Conservation (phyloP, 2,113 vertebrate genomes). For the Rhombomys opimus region DNA sequence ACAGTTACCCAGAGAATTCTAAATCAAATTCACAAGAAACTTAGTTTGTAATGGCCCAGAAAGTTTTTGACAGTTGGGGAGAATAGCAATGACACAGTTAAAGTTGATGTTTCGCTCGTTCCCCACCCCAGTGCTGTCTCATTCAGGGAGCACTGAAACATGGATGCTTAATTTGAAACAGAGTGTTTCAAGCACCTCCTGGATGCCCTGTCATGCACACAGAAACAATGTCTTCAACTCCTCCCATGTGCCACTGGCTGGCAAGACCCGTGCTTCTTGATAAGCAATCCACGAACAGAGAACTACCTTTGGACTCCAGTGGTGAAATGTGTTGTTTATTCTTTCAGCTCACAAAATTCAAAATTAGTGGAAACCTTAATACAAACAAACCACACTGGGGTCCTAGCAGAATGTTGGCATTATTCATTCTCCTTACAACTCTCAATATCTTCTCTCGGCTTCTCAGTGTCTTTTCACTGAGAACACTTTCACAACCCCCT, state of each 20-base stretch:
- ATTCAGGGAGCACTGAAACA: not conserved
- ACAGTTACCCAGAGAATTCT: not conserved
- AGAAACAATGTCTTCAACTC: not conserved
- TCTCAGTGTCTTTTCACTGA: constrained; percentile 48
- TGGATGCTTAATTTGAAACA: not conserved
- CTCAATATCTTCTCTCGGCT: constrained; percentile 45
- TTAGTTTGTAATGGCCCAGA: not conserved
- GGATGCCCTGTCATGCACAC: not conserved
- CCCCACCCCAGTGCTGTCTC: not conserved
- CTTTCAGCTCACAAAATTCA: not conserved
- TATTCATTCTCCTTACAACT: constrained; percentile 55
- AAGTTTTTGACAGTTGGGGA: not conserved
- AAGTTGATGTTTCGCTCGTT: not conserved
- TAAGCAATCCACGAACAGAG: not conserved
- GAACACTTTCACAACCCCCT: constrained; percentile 47
- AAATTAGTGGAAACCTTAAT: not conserved
- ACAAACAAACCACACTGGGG: not conserved
- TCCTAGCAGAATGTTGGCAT: not conserved
- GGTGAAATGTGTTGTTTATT: not conserved
- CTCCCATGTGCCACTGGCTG: not conserved
- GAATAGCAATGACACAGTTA: not conserved
- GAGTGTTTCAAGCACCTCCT: not conserved
- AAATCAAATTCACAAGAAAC: not conserved
- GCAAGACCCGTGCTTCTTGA: not conserved
- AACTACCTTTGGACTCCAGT: not conserved